Percentiles rank a stretch among this genome's conserved stretches.
Evolutionary conservation across 2,888 invertebrate genomes (phyloP).

Genomic region (Frankliniella fusca): DNA sequence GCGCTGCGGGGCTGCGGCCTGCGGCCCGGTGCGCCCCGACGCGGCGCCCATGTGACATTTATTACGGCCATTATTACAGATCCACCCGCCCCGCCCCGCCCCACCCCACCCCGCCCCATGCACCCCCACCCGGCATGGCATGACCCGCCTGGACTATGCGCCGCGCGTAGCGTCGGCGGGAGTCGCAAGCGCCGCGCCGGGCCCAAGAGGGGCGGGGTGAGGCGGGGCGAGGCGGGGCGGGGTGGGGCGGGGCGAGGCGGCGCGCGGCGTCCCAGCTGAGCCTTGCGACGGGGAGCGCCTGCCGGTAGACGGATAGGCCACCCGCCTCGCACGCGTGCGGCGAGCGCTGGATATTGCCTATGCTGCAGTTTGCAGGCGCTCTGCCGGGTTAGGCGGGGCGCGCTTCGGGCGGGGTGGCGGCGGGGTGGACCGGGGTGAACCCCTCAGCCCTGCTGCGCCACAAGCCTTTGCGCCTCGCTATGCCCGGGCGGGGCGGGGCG

Average conservation of each 20-base stretch:
- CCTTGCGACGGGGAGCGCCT: neutral
- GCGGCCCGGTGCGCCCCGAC: neutral
- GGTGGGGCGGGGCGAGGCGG: too few relatives aligned
- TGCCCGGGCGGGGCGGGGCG: too few relatives aligned
- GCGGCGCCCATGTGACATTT: neutral
- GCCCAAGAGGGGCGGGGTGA: neutral
- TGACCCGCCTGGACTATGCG: too few relatives aligned
- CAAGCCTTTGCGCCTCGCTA: neutral
- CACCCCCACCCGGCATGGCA: too few relatives aligned
- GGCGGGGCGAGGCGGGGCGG: too few relatives aligned
- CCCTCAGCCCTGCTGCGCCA: neutral
- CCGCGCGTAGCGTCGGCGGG: neutral
- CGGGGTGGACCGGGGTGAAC: too few relatives aligned
- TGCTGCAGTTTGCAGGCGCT: neutral
- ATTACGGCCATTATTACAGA: neutral
- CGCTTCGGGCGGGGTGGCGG: neutral
- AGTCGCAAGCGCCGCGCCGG: neutral
- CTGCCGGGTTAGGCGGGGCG: neutral
- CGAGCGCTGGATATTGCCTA: slow-evolving; percentile 7
- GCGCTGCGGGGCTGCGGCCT: neutral
- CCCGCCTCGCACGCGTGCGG: neutral
- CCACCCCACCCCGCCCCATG: too few relatives aligned
- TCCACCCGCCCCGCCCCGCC: too few relatives aligned
- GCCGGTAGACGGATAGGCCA: neutral
- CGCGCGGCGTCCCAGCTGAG: too few relatives aligned